Percentiles rank a stretch among this genome's conserved stretches.
These are phyloP conservation scores for Acrossocheilus wenchowensis DNA, from an alignment of 2,797 vertebrate species.

Conservation along the genomic window DNA sequence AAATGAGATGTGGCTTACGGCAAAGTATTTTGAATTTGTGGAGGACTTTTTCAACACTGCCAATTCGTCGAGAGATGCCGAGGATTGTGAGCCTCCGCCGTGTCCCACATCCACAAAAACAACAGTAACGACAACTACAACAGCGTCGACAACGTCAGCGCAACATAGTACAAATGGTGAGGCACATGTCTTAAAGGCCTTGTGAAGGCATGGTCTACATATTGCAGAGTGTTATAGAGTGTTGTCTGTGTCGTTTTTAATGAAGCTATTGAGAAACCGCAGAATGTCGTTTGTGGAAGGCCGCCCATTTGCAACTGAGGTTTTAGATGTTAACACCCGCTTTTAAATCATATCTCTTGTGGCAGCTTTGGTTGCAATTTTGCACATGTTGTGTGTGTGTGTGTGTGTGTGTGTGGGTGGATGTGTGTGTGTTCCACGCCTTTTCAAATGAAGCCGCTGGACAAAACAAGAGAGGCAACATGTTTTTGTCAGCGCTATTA, in stretches of 20 bases:
- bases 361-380: constrained; percentile 65
- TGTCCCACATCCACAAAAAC: constrained; percentile 72
- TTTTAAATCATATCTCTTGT: constrained; percentile 74
- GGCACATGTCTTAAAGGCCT: not conserved
- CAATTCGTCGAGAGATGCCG: constrained; percentile 63
- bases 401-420: not conserved
- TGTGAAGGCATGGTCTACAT: not conserved
- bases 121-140: constrained; percentile 39
- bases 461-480: constrained; percentile 70
- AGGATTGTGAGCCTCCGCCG: constrained; percentile 74
- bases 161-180: constrained; percentile 63
- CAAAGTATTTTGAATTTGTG: constrained; percentile 77
- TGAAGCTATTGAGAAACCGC: constrained; percentile 30
- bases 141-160: constrained; percentile 36
- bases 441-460: constrained; percentile 70
- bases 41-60: constrained; percentile 76
- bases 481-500: constrained; percentile 67
- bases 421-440: constrained; percentile 35
- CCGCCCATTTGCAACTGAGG: constrained; percentile 31
- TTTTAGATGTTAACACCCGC: constrained; percentile 43
- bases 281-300: constrained; percentile 46
- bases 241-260: constrained; percentile 8
- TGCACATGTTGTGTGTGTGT: constrained; percentile 42
- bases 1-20: constrained; percentile 73
- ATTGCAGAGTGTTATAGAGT: not conserved